Evolutionary conservation across 1,140 invertebrate species (phyloP).

Genomic region (Globodera rostochiensis): DNA sequence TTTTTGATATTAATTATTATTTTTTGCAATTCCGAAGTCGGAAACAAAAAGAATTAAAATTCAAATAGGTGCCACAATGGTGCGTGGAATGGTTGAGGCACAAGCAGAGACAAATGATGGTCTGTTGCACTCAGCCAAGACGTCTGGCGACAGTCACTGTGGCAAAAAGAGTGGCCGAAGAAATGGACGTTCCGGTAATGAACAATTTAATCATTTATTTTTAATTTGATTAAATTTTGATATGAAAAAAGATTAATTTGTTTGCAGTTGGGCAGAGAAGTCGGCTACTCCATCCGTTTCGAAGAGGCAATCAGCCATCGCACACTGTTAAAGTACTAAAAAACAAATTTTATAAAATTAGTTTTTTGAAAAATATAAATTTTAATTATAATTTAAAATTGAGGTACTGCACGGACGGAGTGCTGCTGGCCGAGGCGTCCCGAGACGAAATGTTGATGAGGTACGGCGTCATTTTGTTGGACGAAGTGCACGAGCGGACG

Average conservation of each 20-base stretch:
- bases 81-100: conserved; percentile 82
- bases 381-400: too few relatives aligned
- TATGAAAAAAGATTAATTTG: too few relatives aligned
- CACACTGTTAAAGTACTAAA: conserved; percentile 79
- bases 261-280: conserved; percentile 66
- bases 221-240: too few relatives aligned
- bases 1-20: too few relatives aligned
- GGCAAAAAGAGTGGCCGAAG: conserved; percentile 78
- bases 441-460: conserved; percentile 82
- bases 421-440: conserved; percentile 79
- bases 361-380: too few relatives aligned
- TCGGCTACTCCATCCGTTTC: conserved; percentile 78
- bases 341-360: too few relatives aligned
- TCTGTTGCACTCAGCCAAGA: conserved; percentile 91
- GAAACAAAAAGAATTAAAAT: too few relatives aligned
- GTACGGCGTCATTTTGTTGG: conserved; percentile 87
- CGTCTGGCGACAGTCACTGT: conserved; percentile 94
- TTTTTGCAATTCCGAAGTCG: too few relatives aligned
- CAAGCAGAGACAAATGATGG: conserved; percentile 47
- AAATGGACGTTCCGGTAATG: conserved; percentile 73
- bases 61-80: conserved; percentile 72
- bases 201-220: too few relatives aligned
- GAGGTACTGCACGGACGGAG: conserved; percentile 96
- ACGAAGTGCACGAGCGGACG: conserved; percentile 93
- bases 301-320: conserved; percentile 73